These are phyloP conservation scores for Hypomesus transpacificus DNA, from an alignment of 2,113 vertebrate genomes.

Conservation along the genomic window DNA sequence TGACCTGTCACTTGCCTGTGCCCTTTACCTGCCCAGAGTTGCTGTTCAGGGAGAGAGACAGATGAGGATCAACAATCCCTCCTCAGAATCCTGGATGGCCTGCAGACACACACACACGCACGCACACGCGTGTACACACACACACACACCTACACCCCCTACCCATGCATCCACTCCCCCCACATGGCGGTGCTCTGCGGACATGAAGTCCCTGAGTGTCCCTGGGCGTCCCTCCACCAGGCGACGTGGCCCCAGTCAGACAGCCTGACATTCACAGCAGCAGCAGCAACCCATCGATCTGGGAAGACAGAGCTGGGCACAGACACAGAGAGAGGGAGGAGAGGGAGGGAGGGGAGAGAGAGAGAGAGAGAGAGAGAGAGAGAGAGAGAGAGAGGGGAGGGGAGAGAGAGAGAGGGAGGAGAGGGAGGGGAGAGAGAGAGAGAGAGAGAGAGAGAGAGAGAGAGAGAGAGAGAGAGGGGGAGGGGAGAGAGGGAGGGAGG, in stretches of 20 bases:
- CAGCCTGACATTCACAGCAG: constrained; percentile 56
- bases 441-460: background rate
- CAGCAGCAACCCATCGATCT: constrained; percentile 50
- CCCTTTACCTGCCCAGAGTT: constrained; percentile 44
- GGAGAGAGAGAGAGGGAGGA: background rate
- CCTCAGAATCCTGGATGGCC: background rate
- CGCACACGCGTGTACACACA: background rate
- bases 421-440: constrained; percentile 9
- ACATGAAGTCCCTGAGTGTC: constrained; percentile 37
- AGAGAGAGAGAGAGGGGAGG: background rate
- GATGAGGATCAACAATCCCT: background rate
- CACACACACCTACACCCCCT: background rate
- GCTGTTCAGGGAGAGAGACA: constrained; percentile 25
- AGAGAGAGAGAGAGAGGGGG: background rate
- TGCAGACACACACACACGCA: background rate
- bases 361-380: background rate
- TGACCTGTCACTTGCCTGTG: constrained; percentile 25
- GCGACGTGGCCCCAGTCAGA: constrained; percentile 48
- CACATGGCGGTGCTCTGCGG: constrained; percentile 18
- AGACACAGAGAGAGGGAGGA: background rate
- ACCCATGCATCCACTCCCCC: background rate
- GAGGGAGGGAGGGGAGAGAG: background rate
- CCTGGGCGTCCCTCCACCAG: constrained; percentile 41
- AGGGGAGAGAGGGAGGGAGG: too few relatives aligned
- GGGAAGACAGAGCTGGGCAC: constrained; percentile 7